Conservation (phyloP, 2,888 invertebrate species). For the Seladonia tumulorum region DNA sequence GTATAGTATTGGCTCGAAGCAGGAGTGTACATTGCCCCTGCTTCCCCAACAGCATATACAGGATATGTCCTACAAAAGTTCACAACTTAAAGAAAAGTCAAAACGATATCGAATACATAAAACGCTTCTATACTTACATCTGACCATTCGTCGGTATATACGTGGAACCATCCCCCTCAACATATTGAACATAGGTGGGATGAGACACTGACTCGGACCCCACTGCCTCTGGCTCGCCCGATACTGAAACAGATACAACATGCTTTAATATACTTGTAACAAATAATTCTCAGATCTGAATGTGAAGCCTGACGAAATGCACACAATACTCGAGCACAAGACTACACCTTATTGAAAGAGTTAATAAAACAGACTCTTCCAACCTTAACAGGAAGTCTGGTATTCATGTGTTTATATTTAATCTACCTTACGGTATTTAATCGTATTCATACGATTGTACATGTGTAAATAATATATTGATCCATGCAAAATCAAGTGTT, state of each 20-base stretch:
- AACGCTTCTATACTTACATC: constrained; percentile 85
- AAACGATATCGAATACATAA: not conserved
- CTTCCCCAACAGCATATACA: constrained; percentile 91
- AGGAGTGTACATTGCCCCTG: constrained; percentile 87
- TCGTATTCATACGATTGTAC: not conserved
- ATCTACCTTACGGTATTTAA: not conserved
- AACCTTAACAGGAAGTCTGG: constrained; percentile 8
- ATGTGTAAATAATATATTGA: not conserved
- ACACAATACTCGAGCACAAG: constrained; percentile 12
- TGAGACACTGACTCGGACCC: constrained; percentile 86
- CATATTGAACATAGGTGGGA: constrained; percentile 88
- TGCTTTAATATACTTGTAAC: constrained; percentile 2
- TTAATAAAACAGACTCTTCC: constrained; percentile 28
- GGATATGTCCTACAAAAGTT: constrained; percentile 88
- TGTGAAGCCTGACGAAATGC: constrained; percentile 32
- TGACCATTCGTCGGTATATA: constrained; percentile 88
- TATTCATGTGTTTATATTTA: not conserved
- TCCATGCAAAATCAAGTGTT: constrained; percentile 49
- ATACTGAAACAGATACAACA: constrained; percentile 80
- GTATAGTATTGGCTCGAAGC: constrained; percentile 90
- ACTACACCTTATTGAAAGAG: constrained; percentile 7
- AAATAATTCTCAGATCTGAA: not conserved
- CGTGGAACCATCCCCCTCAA: constrained; percentile 87
- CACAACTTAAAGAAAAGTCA: constrained; percentile 1
- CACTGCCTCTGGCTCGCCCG: constrained; percentile 85